phyloP scores from a whole-genome alignment of 2,797 vertebrate species.

The Semotilus atromaculatus region DNA sequence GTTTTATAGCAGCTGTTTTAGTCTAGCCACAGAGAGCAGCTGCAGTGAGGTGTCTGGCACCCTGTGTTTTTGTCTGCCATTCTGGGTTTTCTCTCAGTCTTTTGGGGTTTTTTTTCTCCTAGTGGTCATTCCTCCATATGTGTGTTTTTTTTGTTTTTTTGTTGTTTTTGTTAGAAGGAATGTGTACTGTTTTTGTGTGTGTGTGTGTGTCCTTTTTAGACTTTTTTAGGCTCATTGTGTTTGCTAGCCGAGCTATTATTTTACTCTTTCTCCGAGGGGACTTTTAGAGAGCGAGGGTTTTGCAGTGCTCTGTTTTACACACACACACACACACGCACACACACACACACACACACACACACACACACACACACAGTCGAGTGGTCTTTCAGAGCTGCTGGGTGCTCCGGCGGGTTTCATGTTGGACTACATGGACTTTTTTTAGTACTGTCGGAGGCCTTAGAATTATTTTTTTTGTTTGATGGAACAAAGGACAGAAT shows the following conservation, averaged over 20 bases:
- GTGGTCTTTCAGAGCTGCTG: background rate
- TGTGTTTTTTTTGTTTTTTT: constrained; percentile 39
- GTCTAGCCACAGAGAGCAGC: constrained; percentile 44
- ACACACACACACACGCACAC: background rate
- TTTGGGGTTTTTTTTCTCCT: constrained; percentile 42
- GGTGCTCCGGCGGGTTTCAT: constrained; percentile 1
- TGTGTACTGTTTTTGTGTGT: constrained; percentile 44
- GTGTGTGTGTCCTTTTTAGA: constrained; percentile 47
- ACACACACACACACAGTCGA: constrained; percentile 36
- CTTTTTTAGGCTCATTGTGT: constrained; percentile 67
- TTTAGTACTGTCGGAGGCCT: background rate
- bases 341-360: background rate
- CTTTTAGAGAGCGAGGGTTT: constrained; percentile 51
- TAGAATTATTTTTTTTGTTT: background rate
- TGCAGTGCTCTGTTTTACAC: constrained; percentile 19
- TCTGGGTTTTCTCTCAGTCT: constrained; percentile 4
- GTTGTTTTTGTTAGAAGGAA: constrained; percentile 44
- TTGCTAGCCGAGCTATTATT: constrained; percentile 63
- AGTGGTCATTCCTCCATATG: constrained; percentile 39
- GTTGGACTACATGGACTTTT: constrained; percentile 37
- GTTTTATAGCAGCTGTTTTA: constrained; percentile 54
- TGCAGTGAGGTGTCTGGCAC: constrained; percentile 40
- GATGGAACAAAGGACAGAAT: constrained; percentile 17
- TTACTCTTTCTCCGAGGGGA: constrained; percentile 50
- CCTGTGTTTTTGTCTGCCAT: constrained; percentile 36